Conservation (phyloP, 1,140 invertebrate species). For the Tachypleus tridentatus region DNA sequence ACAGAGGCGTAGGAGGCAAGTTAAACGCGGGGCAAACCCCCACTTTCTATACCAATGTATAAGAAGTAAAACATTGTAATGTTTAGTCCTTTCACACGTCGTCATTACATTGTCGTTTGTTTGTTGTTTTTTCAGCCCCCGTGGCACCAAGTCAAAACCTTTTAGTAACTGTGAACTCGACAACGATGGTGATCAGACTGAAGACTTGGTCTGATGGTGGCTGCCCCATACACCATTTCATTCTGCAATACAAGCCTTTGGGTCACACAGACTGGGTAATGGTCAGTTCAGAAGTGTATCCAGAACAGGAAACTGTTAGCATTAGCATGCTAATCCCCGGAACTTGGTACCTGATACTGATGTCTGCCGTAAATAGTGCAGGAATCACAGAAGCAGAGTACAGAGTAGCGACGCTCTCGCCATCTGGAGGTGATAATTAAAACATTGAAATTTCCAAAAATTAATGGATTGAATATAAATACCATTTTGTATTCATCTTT, state of each 20-base stretch:
- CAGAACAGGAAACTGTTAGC: conserved; percentile 38
- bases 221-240: conserved; percentile 38
- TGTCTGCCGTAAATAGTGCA: conserved; percentile 83
- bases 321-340: conserved; percentile 82
- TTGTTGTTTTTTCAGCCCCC: conserved; percentile 23
- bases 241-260: conserved; percentile 26
- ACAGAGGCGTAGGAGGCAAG: too few relatives aligned
- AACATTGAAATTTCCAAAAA: too few relatives aligned
- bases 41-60: too few relatives aligned
- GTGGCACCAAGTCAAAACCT: conserved; percentile 26
- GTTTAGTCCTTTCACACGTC: too few relatives aligned
- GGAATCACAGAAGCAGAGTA: conserved; percentile 72
- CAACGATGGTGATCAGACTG: conserved; percentile 36
- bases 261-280: conserved; percentile 26
- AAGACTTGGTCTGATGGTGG: conserved; percentile 48
- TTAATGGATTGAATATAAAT: too few relatives aligned
- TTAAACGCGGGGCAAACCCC: too few relatives aligned
- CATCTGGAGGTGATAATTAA: conserved; percentile 38
- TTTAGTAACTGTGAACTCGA: conserved; percentile 31
- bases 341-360: conserved; percentile 73
- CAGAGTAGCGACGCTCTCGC: conserved; percentile 51
- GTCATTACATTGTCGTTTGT: background rate
- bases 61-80: too few relatives aligned
- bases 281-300: conserved; percentile 17
- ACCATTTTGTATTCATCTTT: too few relatives aligned